Conservation (phyloP, 2,113 vertebrate species). For the Cyanoderma ruficeps region DNA sequence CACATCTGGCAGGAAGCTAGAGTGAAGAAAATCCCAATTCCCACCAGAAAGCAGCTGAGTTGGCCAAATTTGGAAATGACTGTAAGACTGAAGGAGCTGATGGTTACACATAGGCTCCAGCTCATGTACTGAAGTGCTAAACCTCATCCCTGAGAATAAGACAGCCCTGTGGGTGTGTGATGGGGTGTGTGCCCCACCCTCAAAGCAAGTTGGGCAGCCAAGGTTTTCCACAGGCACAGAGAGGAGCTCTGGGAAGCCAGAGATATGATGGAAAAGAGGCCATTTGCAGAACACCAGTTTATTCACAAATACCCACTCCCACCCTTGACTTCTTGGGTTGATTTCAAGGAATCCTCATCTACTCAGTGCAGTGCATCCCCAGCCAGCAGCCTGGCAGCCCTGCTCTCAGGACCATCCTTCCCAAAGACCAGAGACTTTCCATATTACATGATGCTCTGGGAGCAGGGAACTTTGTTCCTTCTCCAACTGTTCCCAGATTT, state of each 20-base stretch:
- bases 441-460: rapidly evolving
- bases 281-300: background rate
- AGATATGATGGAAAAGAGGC: background rate
- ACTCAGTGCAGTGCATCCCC: rapidly evolving
- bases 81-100: background rate
- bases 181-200: rapidly evolving
- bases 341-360: background rate
- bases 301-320: background rate
- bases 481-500: rapidly evolving
- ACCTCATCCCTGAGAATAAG: background rate
- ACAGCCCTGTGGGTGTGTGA: rapidly evolving
- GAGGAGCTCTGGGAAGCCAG: background rate
- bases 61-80: background rate
- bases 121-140: background rate
- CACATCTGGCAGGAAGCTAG: background rate
- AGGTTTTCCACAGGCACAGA: background rate
- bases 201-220: background rate
- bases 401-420: background rate
- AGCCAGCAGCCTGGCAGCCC: background rate
- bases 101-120: background rate
- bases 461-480: background rate
- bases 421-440: background rate
- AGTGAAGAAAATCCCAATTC: background rate
- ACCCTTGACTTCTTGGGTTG: background rate
- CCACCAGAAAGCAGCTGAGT: background rate